Conservation (phyloP, 2,888 invertebrate species). For the Selenia dentaria region DNA sequence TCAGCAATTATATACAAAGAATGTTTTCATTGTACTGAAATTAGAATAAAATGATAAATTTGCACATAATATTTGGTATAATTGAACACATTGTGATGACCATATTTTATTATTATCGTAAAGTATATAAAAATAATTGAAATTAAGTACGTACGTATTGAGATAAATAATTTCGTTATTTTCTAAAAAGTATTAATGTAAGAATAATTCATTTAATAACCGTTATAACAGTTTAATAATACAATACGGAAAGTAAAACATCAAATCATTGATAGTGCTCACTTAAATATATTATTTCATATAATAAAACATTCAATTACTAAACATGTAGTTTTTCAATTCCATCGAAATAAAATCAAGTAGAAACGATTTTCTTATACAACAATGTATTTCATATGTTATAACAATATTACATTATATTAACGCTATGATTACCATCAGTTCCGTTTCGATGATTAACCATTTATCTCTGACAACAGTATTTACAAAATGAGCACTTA, state of each 20-base stretch:
- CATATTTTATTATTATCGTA: slow-evolving; percentile 30
- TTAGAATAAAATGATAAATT: slow-evolving; percentile 52
- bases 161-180: neutral
- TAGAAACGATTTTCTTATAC: neutral
- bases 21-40: slow-evolving; percentile 48
- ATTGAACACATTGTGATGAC: slow-evolving; percentile 80
- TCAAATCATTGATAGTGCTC: slow-evolving; percentile 1
- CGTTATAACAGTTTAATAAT: no score
- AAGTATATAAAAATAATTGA: slow-evolving; percentile 30
- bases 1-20: slow-evolving; percentile 56
- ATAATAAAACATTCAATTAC: no score
- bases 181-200: no score
- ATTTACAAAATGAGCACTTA: slow-evolving; percentile 73
- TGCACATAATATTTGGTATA: slow-evolving; percentile 74
- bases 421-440: slow-evolving; percentile 35
- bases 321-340: no score
- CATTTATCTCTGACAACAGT: slow-evolving; percentile 54
- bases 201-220: no score
- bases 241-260: no score
- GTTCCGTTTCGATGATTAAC: slow-evolving; percentile 49
- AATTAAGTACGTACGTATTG: slow-evolving; percentile 1
- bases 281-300: no score
- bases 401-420: slow-evolving; percentile 19
- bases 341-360: no score
- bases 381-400: slow-evolving; percentile 3